Evolutionary conservation across 2,113 vertebrate species (phyloP).

Genomic region (Phyllopteryx taeniolatus): DNA sequence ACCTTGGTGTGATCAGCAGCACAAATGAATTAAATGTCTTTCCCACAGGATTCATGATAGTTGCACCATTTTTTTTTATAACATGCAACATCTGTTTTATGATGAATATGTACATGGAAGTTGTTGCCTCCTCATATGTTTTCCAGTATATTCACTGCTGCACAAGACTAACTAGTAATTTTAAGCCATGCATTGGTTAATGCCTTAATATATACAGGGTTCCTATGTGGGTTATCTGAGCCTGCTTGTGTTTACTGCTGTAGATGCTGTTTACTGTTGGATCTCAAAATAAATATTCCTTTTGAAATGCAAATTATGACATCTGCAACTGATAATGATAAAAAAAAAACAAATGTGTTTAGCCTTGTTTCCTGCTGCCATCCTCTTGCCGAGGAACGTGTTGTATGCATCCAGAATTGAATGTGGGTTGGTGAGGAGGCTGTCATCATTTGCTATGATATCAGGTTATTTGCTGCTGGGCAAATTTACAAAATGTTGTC

Average conservation of each 20-base stretch:
- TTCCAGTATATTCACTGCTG: not conserved
- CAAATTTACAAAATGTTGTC: constrained; percentile 7
- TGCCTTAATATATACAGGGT: constrained; percentile 17
- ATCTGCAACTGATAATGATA: constrained; percentile 20
- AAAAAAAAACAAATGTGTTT: not conserved
- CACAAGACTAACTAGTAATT: constrained; percentile 14
- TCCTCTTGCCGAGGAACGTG: constrained; percentile 15
- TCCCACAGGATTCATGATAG: constrained; percentile 27
- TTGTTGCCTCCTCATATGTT: constrained; percentile 6
- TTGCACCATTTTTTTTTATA: constrained; percentile 1
- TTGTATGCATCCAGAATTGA: constrained; percentile 23
- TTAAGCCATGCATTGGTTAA: constrained; percentile 5
- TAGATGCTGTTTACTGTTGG: constrained; percentile 22
- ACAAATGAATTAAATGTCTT: constrained; percentile 23
- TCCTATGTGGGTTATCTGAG: constrained; percentile 15
- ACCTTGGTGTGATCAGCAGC: constrained; percentile 38
- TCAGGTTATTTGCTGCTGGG: constrained; percentile 19
- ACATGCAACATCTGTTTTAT: constrained; percentile 8
- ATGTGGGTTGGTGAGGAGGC: constrained; percentile 9
- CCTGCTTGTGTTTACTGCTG: constrained; percentile 17
- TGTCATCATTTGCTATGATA: constrained; percentile 17
- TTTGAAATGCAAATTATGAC: constrained; percentile 57
- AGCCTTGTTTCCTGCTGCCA: constrained; percentile 5
- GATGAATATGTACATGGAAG: not conserved
- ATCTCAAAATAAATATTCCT: constrained; percentile 52